Conservation (phyloP, 1,140 invertebrate genomes). For the Hypsibius dujardini region DNA sequence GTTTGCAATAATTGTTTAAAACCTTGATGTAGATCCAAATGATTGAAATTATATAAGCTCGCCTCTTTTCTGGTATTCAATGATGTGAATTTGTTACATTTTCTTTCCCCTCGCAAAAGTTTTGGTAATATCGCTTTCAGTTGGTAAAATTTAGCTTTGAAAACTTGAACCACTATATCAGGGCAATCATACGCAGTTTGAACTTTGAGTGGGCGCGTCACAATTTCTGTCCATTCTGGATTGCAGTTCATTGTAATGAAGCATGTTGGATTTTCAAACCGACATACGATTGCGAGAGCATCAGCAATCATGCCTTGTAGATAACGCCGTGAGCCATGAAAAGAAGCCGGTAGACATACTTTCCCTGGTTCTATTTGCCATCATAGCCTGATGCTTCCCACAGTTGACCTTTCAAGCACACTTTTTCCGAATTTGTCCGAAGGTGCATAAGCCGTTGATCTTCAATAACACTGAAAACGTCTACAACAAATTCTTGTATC, state of each 20-base stretch:
- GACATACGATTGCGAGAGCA: background rate
- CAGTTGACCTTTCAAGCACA: background rate
- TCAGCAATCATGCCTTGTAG: background rate
- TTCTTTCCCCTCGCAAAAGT: background rate
- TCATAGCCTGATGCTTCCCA: background rate
- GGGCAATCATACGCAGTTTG: background rate
- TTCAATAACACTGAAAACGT: background rate
- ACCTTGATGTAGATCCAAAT: too few relatives aligned
- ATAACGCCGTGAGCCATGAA: background rate
- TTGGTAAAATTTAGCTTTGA: background rate
- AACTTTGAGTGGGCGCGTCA: background rate
- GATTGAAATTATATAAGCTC: background rate
- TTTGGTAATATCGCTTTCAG: background rate
- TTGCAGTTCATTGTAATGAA: background rate
- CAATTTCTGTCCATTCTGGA: background rate
- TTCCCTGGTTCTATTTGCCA: background rate
- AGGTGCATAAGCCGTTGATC: background rate
- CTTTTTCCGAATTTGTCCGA: background rate
- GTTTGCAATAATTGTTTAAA: too few relatives aligned
- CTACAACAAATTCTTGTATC: background rate
- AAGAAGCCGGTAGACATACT: background rate
- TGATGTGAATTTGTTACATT: background rate
- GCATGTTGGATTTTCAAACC: background rate
- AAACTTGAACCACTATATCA: background rate
- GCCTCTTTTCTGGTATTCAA: background rate